Base-by-base conservation (phyloP, 2,888 invertebrate genomes). In the Megamerina dolium region DNA sequence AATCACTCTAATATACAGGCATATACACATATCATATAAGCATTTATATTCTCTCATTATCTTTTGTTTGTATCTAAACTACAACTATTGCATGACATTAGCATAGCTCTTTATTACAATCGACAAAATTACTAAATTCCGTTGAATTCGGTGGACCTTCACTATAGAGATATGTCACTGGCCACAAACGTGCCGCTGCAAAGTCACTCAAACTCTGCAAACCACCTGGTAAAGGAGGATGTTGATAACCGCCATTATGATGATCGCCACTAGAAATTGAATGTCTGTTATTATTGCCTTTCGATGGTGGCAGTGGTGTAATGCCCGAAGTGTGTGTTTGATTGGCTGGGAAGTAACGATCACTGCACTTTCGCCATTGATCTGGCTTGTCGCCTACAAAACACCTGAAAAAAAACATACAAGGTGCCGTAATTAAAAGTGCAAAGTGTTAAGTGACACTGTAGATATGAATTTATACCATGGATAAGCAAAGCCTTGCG, bases 321-420 rank as follows among this genome's bases (percentile, higher is more conserved):
- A 60, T 83, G 76, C 64, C 55, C 50, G 63, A 62, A 0, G 61
- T 31, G 17, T 56, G 54, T 2, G 64, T 68, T 37, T 57, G 56
- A 37, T 69, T 67, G 36, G 58, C 58, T 12, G 88, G 87, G 54
- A 80, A 85, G 64, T 88, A 89, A 33, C 81, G 81, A 56, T 89
- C 88, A 55, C 84, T 89, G 68, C 90, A 90, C 6, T 88, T 88
- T 8, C 90, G 76, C 90, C 90, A 90, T 64, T 90, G 89, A 44
- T 87, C 85, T 9, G 77, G 75, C 3, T 77, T 76, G 3, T 81
- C 79, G 12, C 90, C 90, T 5, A 90, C 90, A 66, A 87, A 87
- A 60, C 90, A 90, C 88, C 88, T 87, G 48, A 2, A 8, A 5
- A 63, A 20, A 17, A 13, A 37, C 3, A 31, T 27, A 13, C 5